A percentile compares a stretch with the other conserved stretches of the same genome.
Conservation (phyloP, 2,113 vertebrate genomes). For the Rhynchomys soricoides region DNA sequence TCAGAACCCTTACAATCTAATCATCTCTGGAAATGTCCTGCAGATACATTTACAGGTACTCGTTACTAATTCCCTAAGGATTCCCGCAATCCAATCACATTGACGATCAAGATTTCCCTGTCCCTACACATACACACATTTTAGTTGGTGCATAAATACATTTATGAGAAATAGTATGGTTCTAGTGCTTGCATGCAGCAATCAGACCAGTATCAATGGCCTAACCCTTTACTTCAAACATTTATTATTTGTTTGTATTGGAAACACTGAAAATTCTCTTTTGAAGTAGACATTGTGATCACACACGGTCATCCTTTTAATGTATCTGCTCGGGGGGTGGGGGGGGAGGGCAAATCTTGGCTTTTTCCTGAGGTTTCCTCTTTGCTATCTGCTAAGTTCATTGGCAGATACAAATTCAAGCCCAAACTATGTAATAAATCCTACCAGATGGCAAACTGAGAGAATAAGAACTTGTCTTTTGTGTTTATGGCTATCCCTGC, state of each 20-base stretch:
- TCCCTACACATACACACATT: not conserved
- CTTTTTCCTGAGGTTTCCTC: constrained; percentile 9
- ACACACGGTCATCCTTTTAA: not conserved
- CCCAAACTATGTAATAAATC: not conserved
- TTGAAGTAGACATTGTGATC: not conserved
- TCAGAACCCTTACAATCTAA: not conserved
- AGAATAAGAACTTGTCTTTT: constrained; percentile 7
- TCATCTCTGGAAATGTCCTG: too few relatives aligned
- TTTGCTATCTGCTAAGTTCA: constrained; percentile 4
- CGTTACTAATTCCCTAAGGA: not conserved
- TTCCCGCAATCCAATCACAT: not conserved
- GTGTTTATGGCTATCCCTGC: not conserved
- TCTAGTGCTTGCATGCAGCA: not conserved
- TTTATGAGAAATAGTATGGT: not conserved
- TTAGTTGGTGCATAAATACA: not conserved
- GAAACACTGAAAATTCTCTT: not conserved
- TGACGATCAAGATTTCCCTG: not conserved
- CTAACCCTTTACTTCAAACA: not conserved
- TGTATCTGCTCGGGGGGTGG: not conserved
- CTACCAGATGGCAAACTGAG: not conserved
- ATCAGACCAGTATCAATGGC: not conserved
- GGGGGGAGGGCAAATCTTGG: not conserved
- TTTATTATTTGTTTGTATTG: not conserved
- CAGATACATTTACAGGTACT: not conserved
- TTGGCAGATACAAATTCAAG: not conserved